A percentile compares a stretch with the other conserved stretches of the same genome.
phyloP scores from a whole-genome alignment of 1,140 invertebrate species.

The Neodiprion pinetum region DNA sequence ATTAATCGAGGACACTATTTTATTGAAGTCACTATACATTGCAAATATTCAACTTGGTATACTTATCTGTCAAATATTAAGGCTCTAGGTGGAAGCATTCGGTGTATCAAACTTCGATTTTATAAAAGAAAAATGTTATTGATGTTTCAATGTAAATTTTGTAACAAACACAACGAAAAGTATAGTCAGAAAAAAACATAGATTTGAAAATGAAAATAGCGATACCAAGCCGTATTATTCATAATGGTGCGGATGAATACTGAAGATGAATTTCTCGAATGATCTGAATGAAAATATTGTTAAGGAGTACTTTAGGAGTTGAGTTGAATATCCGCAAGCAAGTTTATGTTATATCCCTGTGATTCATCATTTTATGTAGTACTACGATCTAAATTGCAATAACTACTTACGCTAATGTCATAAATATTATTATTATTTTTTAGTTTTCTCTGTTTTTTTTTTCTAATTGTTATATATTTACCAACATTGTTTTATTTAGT shows the following conservation, averaged over 20 bases:
- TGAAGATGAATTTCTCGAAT: too few relatives aligned
- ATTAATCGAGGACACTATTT: neutral
- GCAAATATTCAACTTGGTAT: neutral
- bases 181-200: too few relatives aligned
- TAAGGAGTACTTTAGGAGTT: too few relatives aligned
- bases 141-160: neutral
- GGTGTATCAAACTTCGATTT: neutral
- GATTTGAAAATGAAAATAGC: too few relatives aligned
- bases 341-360: neutral
- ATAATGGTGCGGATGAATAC: too few relatives aligned
- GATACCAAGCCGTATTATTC: too few relatives aligned
- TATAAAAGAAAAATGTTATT: neutral
- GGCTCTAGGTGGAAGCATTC: constrained; percentile 6
- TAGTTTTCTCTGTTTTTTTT: neutral
- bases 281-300: too few relatives aligned
- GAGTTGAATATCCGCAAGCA: constrained; percentile 13
- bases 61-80: neutral
- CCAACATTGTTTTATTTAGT: neutral
- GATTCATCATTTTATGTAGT: neutral
- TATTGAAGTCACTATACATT: neutral
- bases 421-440: neutral
- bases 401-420: neutral
- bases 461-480: neutral
- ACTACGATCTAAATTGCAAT: constrained; percentile 4
- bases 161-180: neutral